Percentiles rank a stretch among this genome's conserved stretches.
Conservation (phyloP, 2,888 invertebrate genomes). For the Papilio protenor region DNA sequence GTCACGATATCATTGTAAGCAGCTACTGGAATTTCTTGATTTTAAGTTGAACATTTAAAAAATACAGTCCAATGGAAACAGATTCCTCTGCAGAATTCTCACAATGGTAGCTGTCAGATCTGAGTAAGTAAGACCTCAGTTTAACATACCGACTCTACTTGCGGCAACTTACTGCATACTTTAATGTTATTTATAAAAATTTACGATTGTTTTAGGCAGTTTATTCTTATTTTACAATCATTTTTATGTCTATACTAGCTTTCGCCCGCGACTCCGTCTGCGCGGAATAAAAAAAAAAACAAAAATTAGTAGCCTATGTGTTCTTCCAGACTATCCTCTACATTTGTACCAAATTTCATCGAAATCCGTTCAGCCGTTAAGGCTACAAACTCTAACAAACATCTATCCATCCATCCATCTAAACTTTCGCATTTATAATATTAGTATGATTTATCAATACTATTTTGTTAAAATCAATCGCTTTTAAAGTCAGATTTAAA, state of each 20-base stretch:
- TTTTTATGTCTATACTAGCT: background rate
- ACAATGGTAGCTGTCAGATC: conserved; percentile 63
- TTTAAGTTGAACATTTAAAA: background rate
- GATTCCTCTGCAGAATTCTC: conserved; percentile 48
- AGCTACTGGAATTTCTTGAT: background rate
- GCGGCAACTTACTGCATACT: conserved; percentile 5
- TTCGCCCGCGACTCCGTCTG: too few species aligned
- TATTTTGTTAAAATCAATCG: background rate
- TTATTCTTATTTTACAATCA: background rate
- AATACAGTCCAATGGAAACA: conserved; percentile 12
- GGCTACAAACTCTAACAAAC: too few species aligned
- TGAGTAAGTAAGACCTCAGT: conserved; percentile 65
- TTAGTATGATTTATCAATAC: background rate
- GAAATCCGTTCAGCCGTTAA: too few species aligned
- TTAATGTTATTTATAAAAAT: background rate
- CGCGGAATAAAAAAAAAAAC: too few species aligned
- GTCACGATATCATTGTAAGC: background rate
- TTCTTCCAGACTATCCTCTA: too few species aligned
- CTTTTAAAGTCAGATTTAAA: too few species aligned
- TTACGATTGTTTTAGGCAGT: background rate
- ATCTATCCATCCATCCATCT: too few species aligned
- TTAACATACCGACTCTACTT: conserved; percentile 49
- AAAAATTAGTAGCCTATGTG: too few species aligned
- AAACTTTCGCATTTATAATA: too few species aligned
- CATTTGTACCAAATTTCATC: too few species aligned